These are phyloP conservation scores for Chymomyza costata DNA, from an alignment of 1,140 invertebrate genomes.

Conservation along the genomic window DNA sequence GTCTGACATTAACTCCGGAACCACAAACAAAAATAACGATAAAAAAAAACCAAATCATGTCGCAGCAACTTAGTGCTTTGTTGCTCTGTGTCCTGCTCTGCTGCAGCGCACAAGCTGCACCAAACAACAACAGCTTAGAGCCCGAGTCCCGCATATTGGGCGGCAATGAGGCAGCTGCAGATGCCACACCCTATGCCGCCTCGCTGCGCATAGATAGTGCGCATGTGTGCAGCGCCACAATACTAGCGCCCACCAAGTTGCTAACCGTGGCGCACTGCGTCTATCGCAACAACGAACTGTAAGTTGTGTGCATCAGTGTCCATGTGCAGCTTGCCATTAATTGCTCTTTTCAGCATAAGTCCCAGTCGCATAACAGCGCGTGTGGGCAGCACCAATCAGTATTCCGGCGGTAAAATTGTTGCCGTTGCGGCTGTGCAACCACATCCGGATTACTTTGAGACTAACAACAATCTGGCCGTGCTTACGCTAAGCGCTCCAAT, in stretches of 20 bases:
- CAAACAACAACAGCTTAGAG: too few relatives aligned
- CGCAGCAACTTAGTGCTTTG: not conserved
- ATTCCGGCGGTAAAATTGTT: constrained; percentile 50
- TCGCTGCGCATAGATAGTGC: constrained; percentile 59
- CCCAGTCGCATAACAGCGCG: constrained; percentile 39
- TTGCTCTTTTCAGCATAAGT: constrained; percentile 25
- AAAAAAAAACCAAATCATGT: too few relatives aligned
- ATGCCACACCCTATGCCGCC: constrained; percentile 40
- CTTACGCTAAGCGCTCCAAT: constrained; percentile 45
- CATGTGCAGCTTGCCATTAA: not conserved
- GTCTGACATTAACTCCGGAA: too few relatives aligned
- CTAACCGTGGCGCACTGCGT: constrained; percentile 64
- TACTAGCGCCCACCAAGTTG: constrained; percentile 29
- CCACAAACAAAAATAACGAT: too few relatives aligned
- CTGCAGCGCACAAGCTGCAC: not conserved
- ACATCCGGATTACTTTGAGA: constrained; percentile 68
- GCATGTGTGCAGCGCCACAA: constrained; percentile 56
- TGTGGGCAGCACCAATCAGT: constrained; percentile 69
- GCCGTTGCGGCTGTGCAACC: constrained; percentile 13
- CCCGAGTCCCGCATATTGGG: constrained; percentile 45
- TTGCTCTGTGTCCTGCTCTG: constrained; percentile 12
- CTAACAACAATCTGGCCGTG: constrained; percentile 77
- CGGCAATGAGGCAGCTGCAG: constrained; percentile 42
- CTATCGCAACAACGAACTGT: constrained; percentile 41
- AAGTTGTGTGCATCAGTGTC: constrained; percentile 14